phyloP scores from a whole-genome alignment of 1,140 invertebrate genomes.

The honey bee (Apis mellifera) region DNA sequence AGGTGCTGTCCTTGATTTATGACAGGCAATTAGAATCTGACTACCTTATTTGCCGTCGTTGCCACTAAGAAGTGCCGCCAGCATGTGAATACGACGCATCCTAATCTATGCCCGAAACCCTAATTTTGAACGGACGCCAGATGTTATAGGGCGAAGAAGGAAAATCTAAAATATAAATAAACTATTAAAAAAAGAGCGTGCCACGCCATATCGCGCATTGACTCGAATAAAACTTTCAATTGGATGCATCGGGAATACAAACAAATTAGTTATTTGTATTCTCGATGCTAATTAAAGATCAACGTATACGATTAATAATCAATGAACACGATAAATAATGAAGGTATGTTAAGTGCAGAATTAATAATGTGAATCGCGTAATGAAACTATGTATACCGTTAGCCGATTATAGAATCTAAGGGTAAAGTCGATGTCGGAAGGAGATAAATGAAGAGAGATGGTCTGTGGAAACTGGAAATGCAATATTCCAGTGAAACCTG shows the following conservation, averaged over 20 bases:
- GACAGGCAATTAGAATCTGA: slow-evolving; percentile 79
- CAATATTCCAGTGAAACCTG: slow-evolving; percentile 66
- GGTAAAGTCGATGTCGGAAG: slow-evolving; percentile 65
- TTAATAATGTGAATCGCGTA: slow-evolving; percentile 64
- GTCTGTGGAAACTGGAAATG: slow-evolving; percentile 68
- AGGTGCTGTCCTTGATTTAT: slow-evolving; percentile 81
- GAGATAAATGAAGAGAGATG: slow-evolving; percentile 72
- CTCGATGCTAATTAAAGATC: neutral
- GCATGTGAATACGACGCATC: slow-evolving; percentile 78
- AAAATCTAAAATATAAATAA: slow-evolving; percentile 35
- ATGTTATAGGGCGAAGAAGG: slow-evolving; percentile 40
- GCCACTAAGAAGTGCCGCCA: slow-evolving; percentile 68
- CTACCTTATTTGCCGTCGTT: slow-evolving; percentile 77
- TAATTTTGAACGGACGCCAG: slow-evolving; percentile 54
- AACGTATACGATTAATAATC: neutral
- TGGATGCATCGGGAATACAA: neutral
- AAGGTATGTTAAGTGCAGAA: slow-evolving; percentile 49
- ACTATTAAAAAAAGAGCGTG: no score
- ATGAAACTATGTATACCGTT: slow-evolving; percentile 56
- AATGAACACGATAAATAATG: slow-evolving; percentile 35
- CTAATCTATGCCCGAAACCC: slow-evolving; percentile 75
- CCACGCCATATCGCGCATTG: neutral
- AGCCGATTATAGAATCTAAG: slow-evolving; percentile 66
- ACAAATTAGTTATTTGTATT: no score
- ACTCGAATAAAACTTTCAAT: neutral